Evolutionary conservation across 2,888 invertebrate genomes (phyloP), one percentile per base, ranked within the genome.

Genomic region (Lasioglossum vierecki): DNA sequence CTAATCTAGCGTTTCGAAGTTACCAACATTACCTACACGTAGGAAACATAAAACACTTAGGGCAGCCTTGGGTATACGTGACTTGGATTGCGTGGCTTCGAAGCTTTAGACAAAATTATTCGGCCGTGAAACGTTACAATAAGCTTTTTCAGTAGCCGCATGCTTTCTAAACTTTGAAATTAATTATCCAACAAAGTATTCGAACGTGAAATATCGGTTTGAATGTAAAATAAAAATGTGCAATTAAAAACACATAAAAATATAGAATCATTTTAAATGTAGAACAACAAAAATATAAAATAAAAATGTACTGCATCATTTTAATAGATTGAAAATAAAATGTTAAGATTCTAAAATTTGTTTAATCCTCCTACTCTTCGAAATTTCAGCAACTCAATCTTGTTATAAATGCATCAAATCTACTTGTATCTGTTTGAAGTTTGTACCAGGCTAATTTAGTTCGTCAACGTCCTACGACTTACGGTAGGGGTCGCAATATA

Each of bases 11-110:
- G 15, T 30, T 1, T 30, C 60, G 15, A 26, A 30, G 30, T 63
- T 63, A 63, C 60, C 60, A 63, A 63, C 30, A 63, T 63, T 30
- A 63, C 30, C 15, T 15, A 63, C 60, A 63, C 60, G 60, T 63
- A 30, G 11, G 60, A 63, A 63, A 63, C 30, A 15, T 63, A 15
- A 63, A 63, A 63, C 63, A 63, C 30, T 63, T 30, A 63, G 30
- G 5, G 63, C 26, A 63, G 30, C 63, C 63, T 63, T 63, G 63
- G 30, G 30, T 30, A 30, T 30, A 63, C 63, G 63, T 30, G 15
- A 63, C 63, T 63, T 6, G 30, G 30, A 13, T 63, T 30, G 63
- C 63, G 30, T 63, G 63, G 30, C 63, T 60, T 26, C 63, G 30
- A 63, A 63, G 15, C 30, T 63, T 15, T 63, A 26, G 63, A 63